Evolutionary conservation across 2,113 vertebrate genomes (phyloP).

Genomic region (Solenodon paradoxus): DNA sequence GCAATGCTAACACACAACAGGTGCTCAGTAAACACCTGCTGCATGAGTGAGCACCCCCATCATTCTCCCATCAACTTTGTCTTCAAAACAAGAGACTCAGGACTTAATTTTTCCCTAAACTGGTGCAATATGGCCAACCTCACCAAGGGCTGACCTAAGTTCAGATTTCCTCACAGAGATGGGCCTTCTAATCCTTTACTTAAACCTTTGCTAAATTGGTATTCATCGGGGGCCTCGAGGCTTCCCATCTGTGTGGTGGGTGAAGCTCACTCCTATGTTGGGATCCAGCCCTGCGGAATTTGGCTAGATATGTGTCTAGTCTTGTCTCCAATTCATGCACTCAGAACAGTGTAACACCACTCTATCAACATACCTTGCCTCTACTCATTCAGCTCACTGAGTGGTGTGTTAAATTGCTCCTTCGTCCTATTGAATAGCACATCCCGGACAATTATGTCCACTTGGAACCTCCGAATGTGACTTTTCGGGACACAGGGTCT

Average conservation of each 20-base stretch:
- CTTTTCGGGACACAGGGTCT: neutral
- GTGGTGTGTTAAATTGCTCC: neutral
- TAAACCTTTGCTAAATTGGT: neutral
- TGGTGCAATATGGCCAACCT: neutral
- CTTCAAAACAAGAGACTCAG: neutral
- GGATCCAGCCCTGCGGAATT: neutral
- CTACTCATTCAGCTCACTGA: neutral
- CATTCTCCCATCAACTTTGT: neutral
- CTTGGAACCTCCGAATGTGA: neutral
- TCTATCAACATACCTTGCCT: neutral
- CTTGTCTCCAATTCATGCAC: neutral
- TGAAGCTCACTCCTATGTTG: neutral
- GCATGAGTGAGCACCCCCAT: neutral
- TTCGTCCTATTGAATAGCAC: neutral
- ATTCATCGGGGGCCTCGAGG: neutral
- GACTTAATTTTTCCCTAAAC: neutral
- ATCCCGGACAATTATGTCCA: neutral
- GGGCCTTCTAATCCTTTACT: neutral
- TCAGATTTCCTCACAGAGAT: neutral
- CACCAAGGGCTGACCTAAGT: neutral
- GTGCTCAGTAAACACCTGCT: neutral
- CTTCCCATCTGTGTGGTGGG: neutral
- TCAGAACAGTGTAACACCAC: neutral
- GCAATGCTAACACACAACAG: neutral
- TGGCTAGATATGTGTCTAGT: neutral